Base-by-base conservation (phyloP, 2,797 vertebrate species). In the Prionace glauca region DNA sequence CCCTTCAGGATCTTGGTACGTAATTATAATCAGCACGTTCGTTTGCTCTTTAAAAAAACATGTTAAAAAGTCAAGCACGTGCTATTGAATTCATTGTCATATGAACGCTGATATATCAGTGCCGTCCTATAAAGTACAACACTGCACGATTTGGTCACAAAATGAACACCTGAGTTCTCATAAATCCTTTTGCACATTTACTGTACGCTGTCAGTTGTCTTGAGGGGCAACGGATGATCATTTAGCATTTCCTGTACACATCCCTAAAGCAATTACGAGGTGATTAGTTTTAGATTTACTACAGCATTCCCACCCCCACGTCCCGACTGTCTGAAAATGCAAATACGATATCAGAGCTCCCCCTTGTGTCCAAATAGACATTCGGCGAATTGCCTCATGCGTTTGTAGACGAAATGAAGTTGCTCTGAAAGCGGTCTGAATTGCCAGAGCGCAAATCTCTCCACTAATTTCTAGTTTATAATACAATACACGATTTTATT, bases 221-320 rank as follows among this genome's bases (percentile, higher is more conserved):
- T 56, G 71, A 95, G 93, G 45, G 93, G 45, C 50, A 72, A 77
- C 41, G 93, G 22, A 32, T 74, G 72, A 95, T 95, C 93, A 95
- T 77, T 95, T 95, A 95, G 71, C 93, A 95, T 95, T 95, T 95
- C 93, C 93, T 77, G 93, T 60, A 91, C 71, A 77, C 26, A 77
- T 60, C 93, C 93, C 93, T 77, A 77, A 95, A 95, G 93, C 71
- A 95, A 95, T 95, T 95, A 95, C 18, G 45, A 95, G 74, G 45
- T 95, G 93, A 95, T 95, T 95, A 95, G 50, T 95, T 95, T 74
- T 74, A 95, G 77, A 95, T 95, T 95, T 77, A 71, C 45, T 50
- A 16, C 60, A 50, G 71, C 45, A 77, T 60, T 77, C 71, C 26
- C 93, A 77, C 72, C 67, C 93, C 67, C 71, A 77, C 11, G 5